phyloP scores from a whole-genome alignment of 2,888 invertebrate species.

The Acheta domesticus region DNA sequence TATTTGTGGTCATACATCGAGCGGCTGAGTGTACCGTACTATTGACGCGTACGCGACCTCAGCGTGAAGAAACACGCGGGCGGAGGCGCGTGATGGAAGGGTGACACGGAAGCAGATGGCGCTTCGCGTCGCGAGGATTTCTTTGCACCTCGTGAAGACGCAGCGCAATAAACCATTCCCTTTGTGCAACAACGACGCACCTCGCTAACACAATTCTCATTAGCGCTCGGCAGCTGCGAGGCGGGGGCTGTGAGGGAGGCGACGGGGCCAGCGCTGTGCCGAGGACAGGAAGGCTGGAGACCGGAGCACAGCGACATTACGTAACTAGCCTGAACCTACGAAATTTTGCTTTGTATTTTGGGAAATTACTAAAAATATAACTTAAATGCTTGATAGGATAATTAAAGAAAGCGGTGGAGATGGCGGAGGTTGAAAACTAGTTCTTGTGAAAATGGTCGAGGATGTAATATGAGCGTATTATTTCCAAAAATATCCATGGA shows the following conservation, averaged over 20 bases:
- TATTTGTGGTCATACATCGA: neutral
- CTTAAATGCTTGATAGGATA: too few relatives aligned
- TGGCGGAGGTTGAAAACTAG: too few relatives aligned
- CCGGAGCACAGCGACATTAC: neutral
- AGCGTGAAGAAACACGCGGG: neutral
- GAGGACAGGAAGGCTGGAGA: neutral
- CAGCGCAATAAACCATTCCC: neutral
- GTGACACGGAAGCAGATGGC: too few relatives aligned
- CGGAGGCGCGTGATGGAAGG: too few relatives aligned
- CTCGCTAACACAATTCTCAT: slow-evolving; percentile 11
- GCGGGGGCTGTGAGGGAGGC: neutral
- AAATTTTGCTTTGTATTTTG: too few relatives aligned
- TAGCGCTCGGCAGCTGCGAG: neutral
- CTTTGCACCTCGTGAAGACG: neutral
- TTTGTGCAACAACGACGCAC: neutral
- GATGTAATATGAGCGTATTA: too few relatives aligned
- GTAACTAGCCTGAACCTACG: neutral
- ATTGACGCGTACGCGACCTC: neutral
- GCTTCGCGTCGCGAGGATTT: neutral
- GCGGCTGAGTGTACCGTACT: neutral
- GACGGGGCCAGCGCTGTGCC: neutral
- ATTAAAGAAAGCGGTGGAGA: too few relatives aligned
- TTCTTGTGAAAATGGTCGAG: too few relatives aligned
- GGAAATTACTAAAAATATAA: too few relatives aligned
- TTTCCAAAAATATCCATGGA: too few relatives aligned